Base-by-base conservation (phyloP, 2,797 vertebrate genomes). In the Ispidina picta region DNA sequence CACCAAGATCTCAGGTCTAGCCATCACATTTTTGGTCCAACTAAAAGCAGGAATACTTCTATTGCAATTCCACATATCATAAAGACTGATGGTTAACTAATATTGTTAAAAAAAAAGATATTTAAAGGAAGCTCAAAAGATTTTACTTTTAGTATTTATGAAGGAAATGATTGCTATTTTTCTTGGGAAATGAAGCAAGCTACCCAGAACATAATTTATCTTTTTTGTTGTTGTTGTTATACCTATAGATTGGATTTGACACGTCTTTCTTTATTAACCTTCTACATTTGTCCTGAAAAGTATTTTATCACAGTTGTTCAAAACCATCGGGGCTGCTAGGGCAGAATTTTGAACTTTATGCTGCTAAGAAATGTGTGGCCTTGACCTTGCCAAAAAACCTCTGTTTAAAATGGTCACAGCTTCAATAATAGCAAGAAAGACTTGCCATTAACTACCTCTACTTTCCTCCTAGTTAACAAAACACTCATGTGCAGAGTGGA, bases 351-450 rank as follows among this genome's bases (percentile, higher is more conserved):
- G 89, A 95, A 93, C 63, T 90, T 93, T 65, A 91, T 41, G 56
- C 94, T 97, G 84, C 81, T 56, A 86, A 89, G 85, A 95, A 96
- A 94, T 62, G 66, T 78, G 59, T 92, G 84, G 86, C 83, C 87
- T 90, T 92, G 89, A 88, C 90, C 94, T 94, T 93, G 92, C 90
- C 92, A 96, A 89, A 95, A 51, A 33, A 21, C 7, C 74, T 76
- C 77, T 1, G 2, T 97, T 97, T 96, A 96, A 97, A 97, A 95
- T 95, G 52, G 88, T 90, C 97, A 95, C 86, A 96, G 86, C 94
- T 97, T 97, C 96, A 96, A 97, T 92, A 95, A 96, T 16, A 56
- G 89, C 73, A 96, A 93, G 51, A 96, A 89, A 90, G 35, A 21
- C 65, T 91, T 93, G 91, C 63, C 76, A 93, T 96, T 96, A 96